A percentile compares a stretch with the other conserved stretches of the same genome.
These are phyloP conservation scores for Phataginus tetradactyla DNA, from an alignment of 2,797 vertebrate genomes.

Conservation along the genomic window DNA sequence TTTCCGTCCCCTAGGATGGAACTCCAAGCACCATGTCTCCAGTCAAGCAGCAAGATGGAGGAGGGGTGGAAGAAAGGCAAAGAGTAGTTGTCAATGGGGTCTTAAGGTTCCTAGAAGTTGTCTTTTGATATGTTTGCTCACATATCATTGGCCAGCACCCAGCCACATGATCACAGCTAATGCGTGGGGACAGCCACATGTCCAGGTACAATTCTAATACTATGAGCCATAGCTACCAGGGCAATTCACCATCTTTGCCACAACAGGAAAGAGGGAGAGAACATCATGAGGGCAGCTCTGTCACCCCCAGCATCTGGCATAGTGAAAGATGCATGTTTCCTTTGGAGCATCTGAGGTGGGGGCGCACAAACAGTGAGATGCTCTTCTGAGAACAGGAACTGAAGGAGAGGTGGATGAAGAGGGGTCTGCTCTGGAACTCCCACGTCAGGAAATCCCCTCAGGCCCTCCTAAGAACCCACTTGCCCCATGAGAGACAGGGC, in stretches of 20 bases:
- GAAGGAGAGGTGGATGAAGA: not conserved
- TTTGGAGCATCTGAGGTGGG: not conserved
- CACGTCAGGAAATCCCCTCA: not conserved
- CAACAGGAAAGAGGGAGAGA: not conserved
- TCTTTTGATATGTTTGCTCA: not conserved
- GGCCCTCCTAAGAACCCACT: not conserved
- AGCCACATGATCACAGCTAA: not conserved
- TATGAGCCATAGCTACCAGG: too few relatives aligned
- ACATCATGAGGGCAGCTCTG: too few relatives aligned
- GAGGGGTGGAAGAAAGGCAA: not conserved
- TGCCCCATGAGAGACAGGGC: not conserved
- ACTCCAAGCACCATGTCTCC: not conserved
- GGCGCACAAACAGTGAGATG: not conserved
- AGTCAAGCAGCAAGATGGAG: not conserved
- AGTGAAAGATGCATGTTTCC: not conserved
- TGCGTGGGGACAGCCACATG: too few relatives aligned
- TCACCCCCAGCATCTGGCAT: not conserved
- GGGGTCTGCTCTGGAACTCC: not conserved
- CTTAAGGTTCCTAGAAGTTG: not conserved
- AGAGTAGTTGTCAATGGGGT: not conserved
- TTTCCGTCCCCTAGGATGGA: not conserved
- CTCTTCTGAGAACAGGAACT: not conserved
- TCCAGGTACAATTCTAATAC: not conserved
- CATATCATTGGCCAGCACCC: not conserved
- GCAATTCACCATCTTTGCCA: not conserved